Evolutionary conservation across 2,797 vertebrate genomes (phyloP).

Genomic region (Siniperca undulata): DNA sequence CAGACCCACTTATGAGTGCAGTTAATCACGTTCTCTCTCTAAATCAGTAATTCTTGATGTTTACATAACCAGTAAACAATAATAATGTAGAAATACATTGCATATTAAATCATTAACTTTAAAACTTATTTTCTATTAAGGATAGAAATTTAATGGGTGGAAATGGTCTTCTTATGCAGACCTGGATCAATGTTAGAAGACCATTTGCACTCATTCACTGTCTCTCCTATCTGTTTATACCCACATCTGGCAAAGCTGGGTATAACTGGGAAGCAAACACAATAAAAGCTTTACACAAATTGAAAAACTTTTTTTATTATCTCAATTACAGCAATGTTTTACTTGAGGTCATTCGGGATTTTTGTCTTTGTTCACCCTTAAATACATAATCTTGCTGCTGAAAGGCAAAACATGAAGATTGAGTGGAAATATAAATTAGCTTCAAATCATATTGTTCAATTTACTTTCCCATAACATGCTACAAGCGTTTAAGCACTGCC

Average conservation of each 20-base stretch:
- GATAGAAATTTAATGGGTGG: neutral
- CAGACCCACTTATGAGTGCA: slow-evolving; percentile 21
- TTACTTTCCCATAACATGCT: slow-evolving; percentile 87
- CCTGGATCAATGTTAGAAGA: neutral
- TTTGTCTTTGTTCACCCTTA: slow-evolving; percentile 83
- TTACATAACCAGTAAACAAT: slow-evolving; percentile 5
- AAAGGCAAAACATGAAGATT: slow-evolving; percentile 90
- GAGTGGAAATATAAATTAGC: slow-evolving; percentile 93
- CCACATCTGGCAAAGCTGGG: neutral
- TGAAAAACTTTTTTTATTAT: slow-evolving; percentile 83
- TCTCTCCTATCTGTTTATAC: neutral
- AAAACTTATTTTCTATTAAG: neutral
- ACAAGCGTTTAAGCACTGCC: slow-evolving; percentile 88
- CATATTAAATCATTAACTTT: neutral
- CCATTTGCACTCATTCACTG: neutral
- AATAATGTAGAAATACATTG: neutral
- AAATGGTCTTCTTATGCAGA: neutral
- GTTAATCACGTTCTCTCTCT: slow-evolving; percentile 12
- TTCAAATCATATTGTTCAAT: slow-evolving; percentile 90
- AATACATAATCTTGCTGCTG: slow-evolving; percentile 84
- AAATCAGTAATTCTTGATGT: slow-evolving; percentile 11
- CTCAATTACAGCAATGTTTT: slow-evolving; percentile 86
- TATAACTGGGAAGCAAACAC: slow-evolving; percentile 12
- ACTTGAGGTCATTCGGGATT: slow-evolving; percentile 83
- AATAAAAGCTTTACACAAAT: slow-evolving; percentile 64